phyloP scores from a whole-genome alignment of 2,888 invertebrate genomes.

The Ennomos fuscantarius region DNA sequence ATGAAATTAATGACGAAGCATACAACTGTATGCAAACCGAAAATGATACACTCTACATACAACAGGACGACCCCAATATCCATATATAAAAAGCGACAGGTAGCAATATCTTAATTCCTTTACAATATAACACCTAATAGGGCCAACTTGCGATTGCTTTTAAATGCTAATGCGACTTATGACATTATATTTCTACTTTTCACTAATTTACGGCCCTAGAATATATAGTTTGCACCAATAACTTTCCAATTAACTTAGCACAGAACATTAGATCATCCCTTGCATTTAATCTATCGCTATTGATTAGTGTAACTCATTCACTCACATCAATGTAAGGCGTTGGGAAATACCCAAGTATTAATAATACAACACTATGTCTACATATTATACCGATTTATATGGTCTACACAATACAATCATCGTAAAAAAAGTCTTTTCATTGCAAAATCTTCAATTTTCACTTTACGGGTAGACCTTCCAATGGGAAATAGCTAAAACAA shows the following conservation, averaged over 20 bases:
- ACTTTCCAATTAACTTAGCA: slow-evolving; percentile 1
- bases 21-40: too few relatives aligned
- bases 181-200: not conserved
- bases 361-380: slow-evolving; percentile 19
- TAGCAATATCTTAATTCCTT: not conserved
- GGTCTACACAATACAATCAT: slow-evolving; percentile 17
- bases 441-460: slow-evolving; percentile 39
- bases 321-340: slow-evolving; percentile 43
- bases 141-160: too few relatives aligned
- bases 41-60: too few relatives aligned
- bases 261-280: slow-evolving; percentile 10
- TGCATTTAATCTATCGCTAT: slow-evolving; percentile 5
- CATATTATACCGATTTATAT: not conserved
- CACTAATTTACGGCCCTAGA: not conserved
- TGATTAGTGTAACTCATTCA: slow-evolving; percentile 27
- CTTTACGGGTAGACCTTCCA: slow-evolving; percentile 38
- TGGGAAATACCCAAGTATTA: slow-evolving; percentile 40
- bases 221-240: slow-evolving; percentile 14
- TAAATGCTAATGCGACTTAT: not conserved
- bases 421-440: slow-evolving; percentile 31
- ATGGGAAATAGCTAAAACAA: slow-evolving; percentile 38
- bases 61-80: not conserved
- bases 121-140: too few relatives aligned
- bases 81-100: not conserved
- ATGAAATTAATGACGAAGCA: too few relatives aligned